Percentiles rank a stretch among this genome's conserved stretches.
Conservation (phyloP, 2,888 invertebrate genomes). For the Onthophagus sagittarius region DNA sequence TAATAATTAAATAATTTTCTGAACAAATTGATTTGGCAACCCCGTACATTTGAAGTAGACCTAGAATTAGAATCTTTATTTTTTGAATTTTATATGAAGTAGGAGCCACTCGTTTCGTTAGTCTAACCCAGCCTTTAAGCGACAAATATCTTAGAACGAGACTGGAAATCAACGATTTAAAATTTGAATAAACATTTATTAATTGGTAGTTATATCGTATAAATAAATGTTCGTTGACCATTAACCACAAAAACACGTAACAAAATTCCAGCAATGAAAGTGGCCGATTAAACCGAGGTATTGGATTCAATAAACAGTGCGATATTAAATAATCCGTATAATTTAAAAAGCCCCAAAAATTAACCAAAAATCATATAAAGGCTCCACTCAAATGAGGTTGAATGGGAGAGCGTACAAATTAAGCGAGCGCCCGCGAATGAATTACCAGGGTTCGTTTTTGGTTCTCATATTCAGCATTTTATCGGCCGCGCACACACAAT, state of each 20-base stretch:
- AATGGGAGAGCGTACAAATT: neutral
- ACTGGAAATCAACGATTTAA: too few species aligned
- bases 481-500: slow-evolving; percentile 10
- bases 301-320: neutral
- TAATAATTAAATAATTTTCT: too few species aligned
- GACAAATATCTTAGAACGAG: too few species aligned
- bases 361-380: neutral
- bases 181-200: too few species aligned
- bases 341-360: neutral
- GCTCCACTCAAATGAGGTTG: neutral
- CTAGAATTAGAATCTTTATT: too few species aligned
- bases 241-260: neutral
- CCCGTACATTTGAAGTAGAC: too few species aligned
- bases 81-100: too few species aligned
- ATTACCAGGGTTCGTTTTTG: neutral
- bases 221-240: neutral
- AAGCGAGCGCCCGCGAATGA: neutral
- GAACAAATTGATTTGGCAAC: too few species aligned
- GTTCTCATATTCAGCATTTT: neutral
- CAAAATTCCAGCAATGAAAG: neutral
- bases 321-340: neutral
- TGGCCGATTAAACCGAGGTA: neutral
- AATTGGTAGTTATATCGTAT: neutral
- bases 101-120: too few species aligned
- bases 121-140: too few species aligned